Evolutionary conservation across 2,113 vertebrate genomes (phyloP).

Genomic region (Panurus biarmicus): DNA sequence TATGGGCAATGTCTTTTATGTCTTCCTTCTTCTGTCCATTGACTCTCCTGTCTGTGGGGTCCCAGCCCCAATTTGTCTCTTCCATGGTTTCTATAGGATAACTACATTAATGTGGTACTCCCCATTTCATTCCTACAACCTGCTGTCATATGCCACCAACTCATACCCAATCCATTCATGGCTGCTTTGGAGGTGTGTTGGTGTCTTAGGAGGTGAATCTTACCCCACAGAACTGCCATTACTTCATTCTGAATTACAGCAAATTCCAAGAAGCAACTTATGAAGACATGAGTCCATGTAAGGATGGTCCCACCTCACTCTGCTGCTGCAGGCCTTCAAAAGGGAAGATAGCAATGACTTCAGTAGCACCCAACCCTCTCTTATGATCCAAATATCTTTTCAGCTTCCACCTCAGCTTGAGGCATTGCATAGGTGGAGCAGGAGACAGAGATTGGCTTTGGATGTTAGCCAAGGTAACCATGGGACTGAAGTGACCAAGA

Average conservation of each 20-base stretch:
- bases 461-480: background rate
- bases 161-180: background rate
- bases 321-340: background rate
- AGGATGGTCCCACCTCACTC: background rate
- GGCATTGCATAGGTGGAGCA: background rate
- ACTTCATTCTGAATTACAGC: background rate
- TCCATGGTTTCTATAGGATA: background rate
- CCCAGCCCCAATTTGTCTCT: background rate
- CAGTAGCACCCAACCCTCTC: background rate
- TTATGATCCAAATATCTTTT: background rate
- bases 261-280: background rate
- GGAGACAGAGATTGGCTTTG: background rate
- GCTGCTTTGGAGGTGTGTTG: background rate
- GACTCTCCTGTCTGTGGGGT: background rate
- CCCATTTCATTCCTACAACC: background rate
- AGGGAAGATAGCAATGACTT: background rate
- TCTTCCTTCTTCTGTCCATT: background rate
- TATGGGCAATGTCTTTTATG: background rate
- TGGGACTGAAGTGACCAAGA: background rate
- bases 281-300: background rate
- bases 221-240: background rate
- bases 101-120: background rate
- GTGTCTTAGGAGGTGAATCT: background rate
- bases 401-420: background rate
- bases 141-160: background rate